Conservation (phyloP, 1,140 invertebrate genomes). For the Dryas iulia region DNA sequence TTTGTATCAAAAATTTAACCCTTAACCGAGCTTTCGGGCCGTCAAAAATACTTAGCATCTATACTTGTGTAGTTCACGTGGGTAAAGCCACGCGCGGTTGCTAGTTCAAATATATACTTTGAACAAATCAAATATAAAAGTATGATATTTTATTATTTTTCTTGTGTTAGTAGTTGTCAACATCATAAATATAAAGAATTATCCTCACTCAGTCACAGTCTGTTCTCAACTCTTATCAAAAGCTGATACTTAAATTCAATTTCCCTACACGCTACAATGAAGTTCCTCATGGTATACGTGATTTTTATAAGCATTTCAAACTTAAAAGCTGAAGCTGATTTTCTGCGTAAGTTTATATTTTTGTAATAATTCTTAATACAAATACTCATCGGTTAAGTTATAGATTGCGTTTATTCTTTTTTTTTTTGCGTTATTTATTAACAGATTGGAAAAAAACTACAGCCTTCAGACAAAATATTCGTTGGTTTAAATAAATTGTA, state of each 20-base stretch:
- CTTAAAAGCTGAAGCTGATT: slow-evolving; percentile 36
- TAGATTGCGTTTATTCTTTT: no score
- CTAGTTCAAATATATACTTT: neutral
- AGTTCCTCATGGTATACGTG: slow-evolving; percentile 35
- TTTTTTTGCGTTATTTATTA: no score
- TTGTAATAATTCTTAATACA: neutral
- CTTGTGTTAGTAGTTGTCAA: slow-evolving; percentile 18
- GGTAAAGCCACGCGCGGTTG: no score
- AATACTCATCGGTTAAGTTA: no score
- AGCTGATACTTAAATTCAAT: slow-evolving; percentile 24
- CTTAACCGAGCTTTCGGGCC: no score
- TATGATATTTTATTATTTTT: neutral
- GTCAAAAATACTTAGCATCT: no score
- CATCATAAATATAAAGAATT: slow-evolving; percentile 51
- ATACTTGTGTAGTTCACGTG: no score
- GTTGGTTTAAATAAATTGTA: no score
- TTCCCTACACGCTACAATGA: slow-evolving; percentile 46
- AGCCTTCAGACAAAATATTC: no score
- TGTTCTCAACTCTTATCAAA: slow-evolving; percentile 40
- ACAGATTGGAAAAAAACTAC: no score
- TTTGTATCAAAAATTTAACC: no score
- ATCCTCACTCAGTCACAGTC: slow-evolving; percentile 39
- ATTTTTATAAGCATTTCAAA: slow-evolving; percentile 23
- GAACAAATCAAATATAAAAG: neutral
- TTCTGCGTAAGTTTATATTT: slow-evolving; percentile 48